Conservation (phyloP, 2,113 vertebrate genomes). For the Hucho hucho region DNA sequence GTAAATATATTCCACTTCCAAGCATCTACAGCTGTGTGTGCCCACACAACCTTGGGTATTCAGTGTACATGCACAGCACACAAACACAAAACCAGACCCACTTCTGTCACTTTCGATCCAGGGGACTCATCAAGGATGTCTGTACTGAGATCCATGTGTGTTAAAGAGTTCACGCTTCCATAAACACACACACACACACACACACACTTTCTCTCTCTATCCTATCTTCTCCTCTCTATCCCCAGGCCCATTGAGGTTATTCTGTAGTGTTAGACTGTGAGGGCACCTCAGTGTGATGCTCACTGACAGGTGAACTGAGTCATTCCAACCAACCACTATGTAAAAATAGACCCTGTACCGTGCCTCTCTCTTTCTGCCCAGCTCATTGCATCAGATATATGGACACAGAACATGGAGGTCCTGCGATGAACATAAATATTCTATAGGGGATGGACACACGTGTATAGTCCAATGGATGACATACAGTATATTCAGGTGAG, state of each 20-base stretch:
- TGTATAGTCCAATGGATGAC: neutral
- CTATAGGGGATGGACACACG: too few relatives aligned
- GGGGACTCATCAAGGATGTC: slow-evolving; percentile 1
- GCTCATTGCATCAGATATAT: neutral
- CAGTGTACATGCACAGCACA: too few relatives aligned
- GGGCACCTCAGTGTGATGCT: slow-evolving; percentile 12
- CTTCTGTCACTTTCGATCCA: neutral
- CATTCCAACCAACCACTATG: neutral
- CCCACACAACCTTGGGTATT: neutral
- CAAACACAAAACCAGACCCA: neutral
- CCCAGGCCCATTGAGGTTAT: neutral
- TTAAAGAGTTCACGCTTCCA: neutral
- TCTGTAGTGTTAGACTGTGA: neutral
- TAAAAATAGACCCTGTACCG: slow-evolving; percentile 6
- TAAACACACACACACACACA: slow-evolving; percentile 11
- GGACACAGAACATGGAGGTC: neutral
- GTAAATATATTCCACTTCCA: too few relatives aligned
- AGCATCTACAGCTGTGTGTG: too few relatives aligned
- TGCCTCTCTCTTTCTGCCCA: neutral
- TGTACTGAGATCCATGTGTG: neutral
- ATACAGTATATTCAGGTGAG: neutral
- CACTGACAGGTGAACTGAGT: slow-evolving; percentile 20
- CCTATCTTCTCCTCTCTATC: neutral
- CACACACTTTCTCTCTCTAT: neutral
- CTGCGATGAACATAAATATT: too few relatives aligned